phyloP scores from a whole-genome alignment of 2,888 invertebrate genomes.

The Odontocerum albicorne region DNA sequence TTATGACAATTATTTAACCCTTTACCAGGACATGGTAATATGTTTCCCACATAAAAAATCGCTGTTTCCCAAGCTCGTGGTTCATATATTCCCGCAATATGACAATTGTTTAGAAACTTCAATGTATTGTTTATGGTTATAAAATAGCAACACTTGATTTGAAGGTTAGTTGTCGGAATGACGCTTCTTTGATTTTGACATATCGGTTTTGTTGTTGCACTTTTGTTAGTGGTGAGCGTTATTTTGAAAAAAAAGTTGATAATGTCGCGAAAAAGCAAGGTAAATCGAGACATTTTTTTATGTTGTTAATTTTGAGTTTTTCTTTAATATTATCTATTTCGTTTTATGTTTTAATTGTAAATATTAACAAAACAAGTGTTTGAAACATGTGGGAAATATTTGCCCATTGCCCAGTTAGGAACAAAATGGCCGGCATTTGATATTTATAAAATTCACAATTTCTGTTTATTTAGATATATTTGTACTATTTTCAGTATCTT shows the following conservation, averaged over 20 bases:
- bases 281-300: slow-evolving; percentile 2
- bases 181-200: background rate
- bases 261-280: slow-evolving; percentile 2
- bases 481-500: slow-evolving; percentile 1
- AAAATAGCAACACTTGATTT: slow-evolving; percentile 1
- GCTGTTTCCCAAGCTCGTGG: background rate
- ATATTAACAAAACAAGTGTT: background rate
- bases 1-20: too few species aligned
- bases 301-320: slow-evolving; percentile 3
- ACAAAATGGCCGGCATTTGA: background rate
- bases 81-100: background rate
- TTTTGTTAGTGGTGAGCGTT: slow-evolving; percentile 1
- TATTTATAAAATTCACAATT: background rate
- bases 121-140: slow-evolving; percentile 1
- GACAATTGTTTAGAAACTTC: background rate
- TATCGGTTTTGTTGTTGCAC: background rate
- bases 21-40: slow-evolving; percentile 6
- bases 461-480: background rate
- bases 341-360: slow-evolving; percentile 3
- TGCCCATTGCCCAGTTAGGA: background rate
- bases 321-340: background rate
- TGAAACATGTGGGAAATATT: slow-evolving; percentile 6
- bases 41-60: slow-evolving; percentile 3
- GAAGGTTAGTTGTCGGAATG: background rate
- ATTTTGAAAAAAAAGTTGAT: slow-evolving; percentile 4